Conservation (phyloP, 2,113 vertebrate species). For the Cnemophilus loriae region DNA sequence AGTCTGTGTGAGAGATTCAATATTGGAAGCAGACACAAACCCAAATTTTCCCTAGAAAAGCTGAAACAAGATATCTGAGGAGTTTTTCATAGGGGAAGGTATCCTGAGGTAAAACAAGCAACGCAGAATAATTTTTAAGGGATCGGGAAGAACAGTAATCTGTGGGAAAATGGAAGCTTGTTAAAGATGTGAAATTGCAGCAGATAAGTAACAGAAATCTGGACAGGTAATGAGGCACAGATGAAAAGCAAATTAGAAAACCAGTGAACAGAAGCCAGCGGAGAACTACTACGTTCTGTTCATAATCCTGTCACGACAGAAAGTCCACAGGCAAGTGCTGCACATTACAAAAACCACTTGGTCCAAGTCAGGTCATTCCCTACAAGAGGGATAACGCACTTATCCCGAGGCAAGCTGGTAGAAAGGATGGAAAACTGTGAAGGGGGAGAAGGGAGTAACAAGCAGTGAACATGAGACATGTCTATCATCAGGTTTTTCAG, state of each 20-base stretch:
- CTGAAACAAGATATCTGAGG: not conserved
- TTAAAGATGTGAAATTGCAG: not conserved
- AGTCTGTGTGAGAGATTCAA: not conserved
- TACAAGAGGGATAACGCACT: accelerated
- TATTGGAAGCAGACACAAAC: not conserved
- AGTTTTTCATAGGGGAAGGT: not conserved
- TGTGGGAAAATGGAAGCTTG: not conserved
- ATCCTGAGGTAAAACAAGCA: not conserved
- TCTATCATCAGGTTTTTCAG: not conserved
- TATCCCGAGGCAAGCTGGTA: not conserved
- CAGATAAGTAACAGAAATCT: not conserved
- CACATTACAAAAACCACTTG: not conserved
- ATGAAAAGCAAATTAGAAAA: not conserved
- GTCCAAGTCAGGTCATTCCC: not conserved
- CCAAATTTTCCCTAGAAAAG: not conserved
- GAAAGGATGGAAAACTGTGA: not conserved
- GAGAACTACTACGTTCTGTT: not conserved
- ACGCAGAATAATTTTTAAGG: not conserved
- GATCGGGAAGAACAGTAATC: not conserved
- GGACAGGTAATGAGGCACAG: not conserved
- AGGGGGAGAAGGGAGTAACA: not conserved
- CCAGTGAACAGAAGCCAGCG: not conserved
- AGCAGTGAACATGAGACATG: accelerated
- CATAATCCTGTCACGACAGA: not conserved
- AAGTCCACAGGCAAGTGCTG: not conserved